Conservation (phyloP, 2,113 vertebrate genomes). For the Bagarius yarrelli region DNA sequence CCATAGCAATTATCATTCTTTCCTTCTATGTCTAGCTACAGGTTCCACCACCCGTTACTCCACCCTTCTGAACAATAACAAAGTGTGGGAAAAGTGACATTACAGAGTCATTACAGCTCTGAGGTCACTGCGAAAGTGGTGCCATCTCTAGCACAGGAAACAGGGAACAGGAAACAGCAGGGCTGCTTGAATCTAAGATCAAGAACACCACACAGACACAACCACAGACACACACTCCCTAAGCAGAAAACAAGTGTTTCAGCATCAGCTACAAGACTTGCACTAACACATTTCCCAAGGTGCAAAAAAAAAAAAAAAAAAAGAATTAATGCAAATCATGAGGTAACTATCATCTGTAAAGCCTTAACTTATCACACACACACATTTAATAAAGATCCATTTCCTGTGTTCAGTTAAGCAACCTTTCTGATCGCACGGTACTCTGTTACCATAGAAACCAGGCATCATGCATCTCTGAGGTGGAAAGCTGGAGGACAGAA, state of each 20-base stretch:
- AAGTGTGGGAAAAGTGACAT: constrained; percentile 19
- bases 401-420: constrained; percentile 24
- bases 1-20: neutral
- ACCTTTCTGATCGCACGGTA: constrained; percentile 22
- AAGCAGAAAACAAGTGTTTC: constrained; percentile 5
- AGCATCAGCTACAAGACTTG: neutral
- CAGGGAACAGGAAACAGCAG: constrained; percentile 47
- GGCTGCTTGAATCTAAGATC: neutral
- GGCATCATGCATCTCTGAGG: neutral
- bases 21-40: neutral
- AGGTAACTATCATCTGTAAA: neutral
- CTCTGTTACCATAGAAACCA: constrained; percentile 38
- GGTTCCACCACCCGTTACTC: neutral
- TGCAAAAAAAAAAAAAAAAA: no score
- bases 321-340: neutral
- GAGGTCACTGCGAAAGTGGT: constrained; percentile 12
- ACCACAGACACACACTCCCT: constrained; percentile 22
- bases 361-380: neutral
- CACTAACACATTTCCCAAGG: neutral
- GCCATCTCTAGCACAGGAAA: constrained; percentile 41
- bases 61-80: neutral
- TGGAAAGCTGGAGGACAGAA: neutral
- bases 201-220: constrained; percentile 31
- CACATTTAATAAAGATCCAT: constrained; percentile 16
- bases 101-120: constrained; percentile 14